Conservation (phyloP, 2,888 invertebrate genomes). For the Imbricaverruca yamaguchii region DNA sequence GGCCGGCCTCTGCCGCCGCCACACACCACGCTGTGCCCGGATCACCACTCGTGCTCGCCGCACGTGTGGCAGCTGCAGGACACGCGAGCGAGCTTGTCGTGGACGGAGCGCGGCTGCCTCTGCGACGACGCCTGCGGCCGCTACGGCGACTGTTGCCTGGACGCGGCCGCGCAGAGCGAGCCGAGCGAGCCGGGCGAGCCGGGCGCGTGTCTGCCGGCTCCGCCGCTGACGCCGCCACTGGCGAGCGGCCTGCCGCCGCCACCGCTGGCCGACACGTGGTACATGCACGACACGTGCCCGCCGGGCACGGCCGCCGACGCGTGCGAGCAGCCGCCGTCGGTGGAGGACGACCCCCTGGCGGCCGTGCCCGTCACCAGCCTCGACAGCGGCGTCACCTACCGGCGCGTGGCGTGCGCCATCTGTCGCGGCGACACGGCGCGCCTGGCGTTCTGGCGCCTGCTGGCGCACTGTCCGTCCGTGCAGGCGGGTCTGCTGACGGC, state of each 20-base stretch:
- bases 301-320: not conserved
- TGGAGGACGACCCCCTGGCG: not conserved
- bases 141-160: constrained; percentile 1
- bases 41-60: not conserved
- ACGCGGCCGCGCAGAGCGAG: not conserved
- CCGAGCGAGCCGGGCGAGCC: not conserved
- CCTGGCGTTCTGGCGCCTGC: not conserved
- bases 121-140: not conserved
- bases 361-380: not conserved
- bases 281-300: constrained; percentile 2
- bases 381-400: not conserved
- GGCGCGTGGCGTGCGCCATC: not conserved
- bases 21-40: not conserved
- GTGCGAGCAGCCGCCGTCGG: not conserved
- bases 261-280: not conserved
- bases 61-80: not conserved
- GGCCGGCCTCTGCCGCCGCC: not conserved
- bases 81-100: not conserved
- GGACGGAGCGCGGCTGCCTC: not conserved
- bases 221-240: not conserved
- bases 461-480: not conserved
- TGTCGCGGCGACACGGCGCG: not conserved
- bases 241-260: not conserved
- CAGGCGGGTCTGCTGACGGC: not conserved
- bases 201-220: not conserved